phyloP scores from a whole-genome alignment of 2,797 vertebrate species.

The Oceanodroma leucorhoa region DNA sequence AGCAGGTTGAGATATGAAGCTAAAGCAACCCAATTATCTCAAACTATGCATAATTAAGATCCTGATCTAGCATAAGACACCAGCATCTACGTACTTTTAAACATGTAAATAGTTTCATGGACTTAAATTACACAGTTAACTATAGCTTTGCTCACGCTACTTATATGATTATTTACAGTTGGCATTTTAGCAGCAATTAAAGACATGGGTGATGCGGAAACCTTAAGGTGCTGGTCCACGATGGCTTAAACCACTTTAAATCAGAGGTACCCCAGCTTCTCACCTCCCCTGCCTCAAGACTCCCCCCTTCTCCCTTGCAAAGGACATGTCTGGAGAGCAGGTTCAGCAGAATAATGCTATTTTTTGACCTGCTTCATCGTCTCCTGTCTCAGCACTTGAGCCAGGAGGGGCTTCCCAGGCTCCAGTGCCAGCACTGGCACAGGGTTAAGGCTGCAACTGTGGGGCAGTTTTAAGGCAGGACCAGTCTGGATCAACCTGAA shows the following conservation, averaged over 20 bases:
- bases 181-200: background rate
- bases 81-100: conserved; percentile 9
- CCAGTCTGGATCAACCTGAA: background rate
- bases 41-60: conserved; percentile 12
- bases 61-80: conserved; percentile 45
- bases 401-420: rapidly evolving
- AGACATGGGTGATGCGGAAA: background rate
- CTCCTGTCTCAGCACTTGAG: background rate
- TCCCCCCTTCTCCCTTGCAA: background rate
- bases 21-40: conserved; percentile 25
- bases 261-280: background rate
- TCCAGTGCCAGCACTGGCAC: background rate
- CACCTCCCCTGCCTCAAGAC: background rate
- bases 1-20: background rate
- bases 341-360: background rate
- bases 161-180: background rate
- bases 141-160: background rate
- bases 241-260: background rate
- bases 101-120: background rate
- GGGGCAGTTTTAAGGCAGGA: background rate
- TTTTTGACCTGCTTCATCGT: background rate
- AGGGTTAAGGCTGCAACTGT: background rate
- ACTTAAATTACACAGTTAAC: background rate
- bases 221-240: background rate
- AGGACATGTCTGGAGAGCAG: background rate